phyloP scores from a whole-genome alignment of 2,888 invertebrate species.

The Leptinotarsa peninsularis region DNA sequence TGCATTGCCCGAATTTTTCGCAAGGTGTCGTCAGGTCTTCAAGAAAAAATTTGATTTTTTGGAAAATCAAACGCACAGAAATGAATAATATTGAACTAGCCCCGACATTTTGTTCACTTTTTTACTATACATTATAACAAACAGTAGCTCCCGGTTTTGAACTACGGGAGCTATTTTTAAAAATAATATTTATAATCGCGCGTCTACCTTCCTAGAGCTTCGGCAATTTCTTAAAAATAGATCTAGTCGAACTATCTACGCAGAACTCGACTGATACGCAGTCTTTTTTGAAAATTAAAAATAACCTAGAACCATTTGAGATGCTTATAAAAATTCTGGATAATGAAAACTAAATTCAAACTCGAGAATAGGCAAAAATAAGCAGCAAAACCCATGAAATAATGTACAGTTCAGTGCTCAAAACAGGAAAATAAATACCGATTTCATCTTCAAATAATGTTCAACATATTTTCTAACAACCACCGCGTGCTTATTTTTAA shows the following conservation, averaged over 20 bases:
- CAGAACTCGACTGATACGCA: background rate
- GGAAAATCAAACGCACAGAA: too few relatives aligned
- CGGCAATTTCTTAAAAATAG: slow-evolving; percentile 34
- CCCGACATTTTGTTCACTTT: background rate
- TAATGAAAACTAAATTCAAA: background rate
- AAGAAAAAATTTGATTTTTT: too few relatives aligned
- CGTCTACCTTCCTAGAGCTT: slow-evolving; percentile 24
- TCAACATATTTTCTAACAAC: background rate
- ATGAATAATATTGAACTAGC: background rate
- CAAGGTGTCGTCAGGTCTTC: too few relatives aligned
- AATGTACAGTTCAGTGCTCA: too few relatives aligned
- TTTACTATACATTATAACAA: background rate
- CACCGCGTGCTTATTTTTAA: slow-evolving; percentile 2
- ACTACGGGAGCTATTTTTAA: slow-evolving; percentile 37
- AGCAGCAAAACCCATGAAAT: too few relatives aligned
- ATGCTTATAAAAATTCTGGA: background rate
- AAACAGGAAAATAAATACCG: too few relatives aligned
- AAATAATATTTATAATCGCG: slow-evolving; percentile 29
- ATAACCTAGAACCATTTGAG: background rate
- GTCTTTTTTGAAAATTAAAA: slow-evolving; percentile 8
- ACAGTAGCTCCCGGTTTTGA: slow-evolving; percentile 21
- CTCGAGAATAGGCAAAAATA: background rate
- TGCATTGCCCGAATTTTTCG: too few relatives aligned
- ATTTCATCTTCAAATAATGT: background rate
- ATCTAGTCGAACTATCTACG: slow-evolving; percentile 12